Conservation (phyloP, 2,888 invertebrate genomes). For the Hypolimnas misippus region DNA sequence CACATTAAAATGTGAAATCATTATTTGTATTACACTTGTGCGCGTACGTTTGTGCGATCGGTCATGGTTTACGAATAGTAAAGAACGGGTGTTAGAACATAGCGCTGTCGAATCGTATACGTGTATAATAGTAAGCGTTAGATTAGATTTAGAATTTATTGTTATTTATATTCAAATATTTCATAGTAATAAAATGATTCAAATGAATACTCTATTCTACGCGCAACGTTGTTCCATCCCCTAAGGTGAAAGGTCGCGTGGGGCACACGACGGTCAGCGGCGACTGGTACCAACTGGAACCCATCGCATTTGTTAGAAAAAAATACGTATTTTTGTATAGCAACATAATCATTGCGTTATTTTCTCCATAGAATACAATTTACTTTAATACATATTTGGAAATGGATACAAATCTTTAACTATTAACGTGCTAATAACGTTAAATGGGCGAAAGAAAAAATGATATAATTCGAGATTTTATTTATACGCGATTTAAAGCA, state of each 20-base stretch:
- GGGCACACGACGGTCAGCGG: conserved; percentile 78
- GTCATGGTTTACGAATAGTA: background rate
- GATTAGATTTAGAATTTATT: background rate
- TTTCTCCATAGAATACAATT: background rate
- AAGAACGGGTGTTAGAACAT: background rate
- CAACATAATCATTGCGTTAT: conserved; percentile 19
- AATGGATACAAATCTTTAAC: conserved; percentile 9
- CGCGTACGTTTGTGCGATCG: conserved; percentile 12
- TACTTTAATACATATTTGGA: background rate
- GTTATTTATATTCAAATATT: conserved; percentile 1
- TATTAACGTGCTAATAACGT: background rate
- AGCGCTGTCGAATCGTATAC: background rate
- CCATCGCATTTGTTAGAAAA: conserved; percentile 38
- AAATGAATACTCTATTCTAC: conserved; percentile 49
- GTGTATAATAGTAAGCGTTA: background rate
- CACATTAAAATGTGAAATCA: conserved; percentile 30
- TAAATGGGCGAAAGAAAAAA: background rate
- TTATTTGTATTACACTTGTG: conserved; percentile 35
- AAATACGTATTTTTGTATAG: conserved; percentile 14
- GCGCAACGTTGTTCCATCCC: conserved; percentile 55
- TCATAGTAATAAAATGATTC: conserved; percentile 3
- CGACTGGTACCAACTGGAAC: conserved; percentile 77
- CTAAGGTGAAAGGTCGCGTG: conserved; percentile 79
- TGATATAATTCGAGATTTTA: background rate
- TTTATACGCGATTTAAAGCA: background rate